phyloP scores from a whole-genome alignment of 2,888 invertebrate species.

The Drosophila mercatorum region DNA sequence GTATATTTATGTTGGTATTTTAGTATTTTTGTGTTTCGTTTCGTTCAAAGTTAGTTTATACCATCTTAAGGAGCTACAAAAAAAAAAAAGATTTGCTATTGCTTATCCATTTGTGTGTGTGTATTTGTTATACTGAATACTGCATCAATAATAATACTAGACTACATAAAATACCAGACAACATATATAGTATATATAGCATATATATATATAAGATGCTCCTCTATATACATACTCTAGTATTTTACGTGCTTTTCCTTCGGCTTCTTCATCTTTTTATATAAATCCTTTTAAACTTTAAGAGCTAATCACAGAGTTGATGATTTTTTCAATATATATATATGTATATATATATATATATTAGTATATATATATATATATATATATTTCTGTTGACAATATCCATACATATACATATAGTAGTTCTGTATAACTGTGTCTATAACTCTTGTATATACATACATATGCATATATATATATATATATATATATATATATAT shows the following conservation, averaged over 20 bases:
- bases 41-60: conserved; percentile 11
- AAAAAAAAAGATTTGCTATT: conserved; percentile 53
- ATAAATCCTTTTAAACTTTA: conserved; percentile 68
- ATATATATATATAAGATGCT: conserved; percentile 13
- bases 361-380: conserved; percentile 23
- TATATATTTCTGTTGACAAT: no score
- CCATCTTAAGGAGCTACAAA: conserved; percentile 60
- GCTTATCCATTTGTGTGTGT: conserved; percentile 57
- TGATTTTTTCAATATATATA: conserved; percentile 68
- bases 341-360: conserved; percentile 11
- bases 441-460: conserved; percentile 34
- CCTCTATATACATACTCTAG: conserved; percentile 27
- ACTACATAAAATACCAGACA: conserved; percentile 59
- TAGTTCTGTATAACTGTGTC: no score
- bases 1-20: conserved; percentile 4
- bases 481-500: conserved; percentile 57
- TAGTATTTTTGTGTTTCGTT: conserved; percentile 6
- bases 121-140: conserved; percentile 38
- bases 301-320: conserved; percentile 83
- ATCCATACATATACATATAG: conserved; percentile 38
- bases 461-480: conserved; percentile 25
- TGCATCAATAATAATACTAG: conserved; percentile 35
- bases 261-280: conserved; percentile 20
- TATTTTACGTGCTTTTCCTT: neutral
- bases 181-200: conserved; percentile 23